These are phyloP conservation scores for Montipora sp. DNA, from an alignment of 64 coral and sea anemone genomes.

Conservation along the genomic window DNA sequence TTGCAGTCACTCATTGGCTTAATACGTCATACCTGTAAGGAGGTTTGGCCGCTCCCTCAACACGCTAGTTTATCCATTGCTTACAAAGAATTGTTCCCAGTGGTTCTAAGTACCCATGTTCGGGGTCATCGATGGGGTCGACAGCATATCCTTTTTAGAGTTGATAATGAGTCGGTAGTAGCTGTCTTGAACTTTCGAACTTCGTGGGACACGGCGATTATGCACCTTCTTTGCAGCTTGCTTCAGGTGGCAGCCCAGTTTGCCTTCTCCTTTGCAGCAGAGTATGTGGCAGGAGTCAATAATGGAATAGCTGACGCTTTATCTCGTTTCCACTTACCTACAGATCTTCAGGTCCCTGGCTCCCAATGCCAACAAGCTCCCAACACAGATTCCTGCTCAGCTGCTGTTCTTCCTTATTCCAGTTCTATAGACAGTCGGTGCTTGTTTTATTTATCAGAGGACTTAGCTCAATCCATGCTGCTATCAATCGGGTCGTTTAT, in stretches of 20 bases:
- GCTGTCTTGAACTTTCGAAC: not conserved
- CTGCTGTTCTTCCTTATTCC: not conserved
- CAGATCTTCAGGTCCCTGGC: not conserved
- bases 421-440: not conserved
- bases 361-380: not conserved
- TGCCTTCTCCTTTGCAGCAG: not conserved
- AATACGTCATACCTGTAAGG: slow-evolving; percentile 10
- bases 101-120: slow-evolving; percentile 19
- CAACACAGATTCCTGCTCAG: not conserved
- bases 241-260: not conserved
- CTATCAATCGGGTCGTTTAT: not conserved
- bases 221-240: slow-evolving; percentile 16
- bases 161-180: slow-evolving; percentile 33
- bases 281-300: not conserved
- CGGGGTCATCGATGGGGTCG: slow-evolving; percentile 26
- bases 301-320: slow-evolving; percentile 36
- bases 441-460: not conserved
- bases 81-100: slow-evolving; percentile 42
- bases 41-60: not conserved
- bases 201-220: not conserved
- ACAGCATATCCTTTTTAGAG: slow-evolving; percentile 9
- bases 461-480: not conserved
- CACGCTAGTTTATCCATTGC: slow-evolving; percentile 1
- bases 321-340: slow-evolving; percentile 2
- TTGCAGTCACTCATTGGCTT: slow-evolving; percentile 9